Evolutionary conservation across 2,888 invertebrate species (phyloP).

Genomic region (Amphipyra berbera): DNA sequence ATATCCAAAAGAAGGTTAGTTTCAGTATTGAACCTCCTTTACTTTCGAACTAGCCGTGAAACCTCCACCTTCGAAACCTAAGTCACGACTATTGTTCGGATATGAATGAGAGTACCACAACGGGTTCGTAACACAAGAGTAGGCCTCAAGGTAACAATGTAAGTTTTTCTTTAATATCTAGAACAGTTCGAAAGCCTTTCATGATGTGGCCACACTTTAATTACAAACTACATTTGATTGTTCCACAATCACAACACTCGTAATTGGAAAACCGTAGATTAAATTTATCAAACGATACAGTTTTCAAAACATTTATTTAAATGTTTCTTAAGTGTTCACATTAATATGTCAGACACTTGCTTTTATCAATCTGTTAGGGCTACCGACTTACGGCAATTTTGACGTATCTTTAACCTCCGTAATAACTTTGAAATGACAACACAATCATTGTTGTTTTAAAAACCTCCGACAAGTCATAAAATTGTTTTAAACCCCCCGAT

Average conservation of each 20-base stretch:
- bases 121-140: neutral
- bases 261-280: neutral
- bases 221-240: neutral
- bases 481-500: too few relatives aligned
- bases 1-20: neutral
- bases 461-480: too few relatives aligned
- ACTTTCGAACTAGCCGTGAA: neutral
- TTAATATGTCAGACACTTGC: neutral
- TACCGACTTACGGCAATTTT: conserved; percentile 2
- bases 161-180: neutral
- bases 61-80: neutral
- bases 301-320: conserved; percentile 1
- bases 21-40: neutral
- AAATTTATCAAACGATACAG: conserved; percentile 10
- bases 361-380: conserved; percentile 3
- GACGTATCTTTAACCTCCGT: neutral
- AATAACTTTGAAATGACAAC: neutral
- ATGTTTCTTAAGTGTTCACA: neutral
- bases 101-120: conserved; percentile 3
- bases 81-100: conserved; percentile 2
- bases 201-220: neutral
- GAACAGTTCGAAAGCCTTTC: conserved; percentile 3
- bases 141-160: conserved; percentile 1
- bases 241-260: conserved; percentile 8
- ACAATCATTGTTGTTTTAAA: too few relatives aligned